phyloP scores from a whole-genome alignment of 1,140 invertebrate species.

The Apis mellifera region Amel_HAv3.1 CM009931.2:8319501-8320000 shows the following conservation, averaged over 20 bases:
- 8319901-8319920: too few species aligned
- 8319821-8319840: background rate
- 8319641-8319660: background rate
- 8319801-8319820: background rate
- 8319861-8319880: too few species aligned
- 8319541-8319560: constrained; percentile 70
- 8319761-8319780: background rate
- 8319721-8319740: background rate
- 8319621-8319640: background rate
- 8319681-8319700: constrained; percentile 45
- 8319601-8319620: constrained; percentile 51
- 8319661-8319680: constrained; percentile 55
- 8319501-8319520: constrained; percentile 60
- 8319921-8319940: too few species aligned
- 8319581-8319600: constrained; percentile 54
- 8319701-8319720: background rate
- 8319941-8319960: too few species aligned
- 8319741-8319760: background rate
- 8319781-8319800: background rate
- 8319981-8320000: too few species aligned
- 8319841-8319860: too few species aligned
- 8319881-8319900: too few species aligned
- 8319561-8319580: constrained; percentile 35
- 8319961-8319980: too few species aligned
- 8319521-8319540: constrained; percentile 60